phyloP scores from a whole-genome alignment of 2,797 vertebrate genomes.

The Chloroceryle inda region DNA sequence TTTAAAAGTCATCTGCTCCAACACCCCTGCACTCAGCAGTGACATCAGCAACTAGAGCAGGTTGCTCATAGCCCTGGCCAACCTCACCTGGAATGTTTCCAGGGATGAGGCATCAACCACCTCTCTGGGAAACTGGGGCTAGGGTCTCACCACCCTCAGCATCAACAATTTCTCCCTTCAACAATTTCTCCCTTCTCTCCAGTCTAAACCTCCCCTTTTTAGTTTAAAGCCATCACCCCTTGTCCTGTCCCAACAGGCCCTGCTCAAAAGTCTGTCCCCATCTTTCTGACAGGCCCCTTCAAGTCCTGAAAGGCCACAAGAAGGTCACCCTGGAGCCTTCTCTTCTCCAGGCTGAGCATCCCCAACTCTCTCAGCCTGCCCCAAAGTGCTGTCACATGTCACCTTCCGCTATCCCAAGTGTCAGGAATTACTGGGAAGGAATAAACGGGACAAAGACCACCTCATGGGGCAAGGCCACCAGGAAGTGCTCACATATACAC shows the following conservation, averaged over 20 bases:
- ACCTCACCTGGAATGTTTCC: not conserved
- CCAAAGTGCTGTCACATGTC: not conserved
- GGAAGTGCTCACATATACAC: too few species aligned
- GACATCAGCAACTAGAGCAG: not conserved
- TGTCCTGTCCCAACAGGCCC: not conserved
- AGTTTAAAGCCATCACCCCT: too few species aligned
- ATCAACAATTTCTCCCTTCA: not conserved
- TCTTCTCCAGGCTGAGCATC: not conserved
- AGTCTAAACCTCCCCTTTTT: not conserved
- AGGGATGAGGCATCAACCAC: not conserved
- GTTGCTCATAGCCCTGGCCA: not conserved
- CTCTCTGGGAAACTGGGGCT: not conserved
- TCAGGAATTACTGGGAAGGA: not conserved
- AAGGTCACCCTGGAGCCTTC: not conserved
- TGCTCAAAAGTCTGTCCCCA: not conserved
- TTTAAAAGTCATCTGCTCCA: not conserved
- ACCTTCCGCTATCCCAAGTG: not conserved
- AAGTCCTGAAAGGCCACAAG: not conserved
- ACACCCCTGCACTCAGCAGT: not conserved
- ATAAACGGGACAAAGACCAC: not conserved
- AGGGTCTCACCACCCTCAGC: not conserved
- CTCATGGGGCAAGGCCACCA: not conserved
- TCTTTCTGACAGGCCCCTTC: not conserved
- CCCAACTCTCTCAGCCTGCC: not conserved
- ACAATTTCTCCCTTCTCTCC: not conserved